phyloP scores from a whole-genome alignment of 1,140 invertebrate genomes.

The Oedothorax gibbosus region DNA sequence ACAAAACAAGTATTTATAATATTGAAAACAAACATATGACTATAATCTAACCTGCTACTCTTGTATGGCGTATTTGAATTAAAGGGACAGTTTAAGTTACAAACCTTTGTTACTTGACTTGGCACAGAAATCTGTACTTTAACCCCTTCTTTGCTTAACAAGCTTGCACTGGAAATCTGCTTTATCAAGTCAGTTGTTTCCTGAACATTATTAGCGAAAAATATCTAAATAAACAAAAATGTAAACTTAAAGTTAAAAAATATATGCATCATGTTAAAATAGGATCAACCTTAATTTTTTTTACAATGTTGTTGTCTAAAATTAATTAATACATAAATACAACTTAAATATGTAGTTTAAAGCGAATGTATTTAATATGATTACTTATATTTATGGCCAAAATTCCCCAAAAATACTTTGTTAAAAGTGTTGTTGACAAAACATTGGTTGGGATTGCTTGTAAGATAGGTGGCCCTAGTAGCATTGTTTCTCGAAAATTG shows the following conservation, averaged over 20 bases:
- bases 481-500: too few relatives aligned
- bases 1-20: not conserved
- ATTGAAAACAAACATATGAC: not conserved
- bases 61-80: not conserved
- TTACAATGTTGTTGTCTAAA: too few relatives aligned
- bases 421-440: too few relatives aligned
- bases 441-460: too few relatives aligned
- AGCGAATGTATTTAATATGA: too few relatives aligned
- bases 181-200: conserved; percentile 22
- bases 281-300: too few relatives aligned
- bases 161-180: not conserved
- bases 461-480: too few relatives aligned
- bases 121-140: not conserved
- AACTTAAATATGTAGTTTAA: too few relatives aligned
- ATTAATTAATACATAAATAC: too few relatives aligned
- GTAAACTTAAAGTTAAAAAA: not conserved
- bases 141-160: not conserved
- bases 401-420: too few relatives aligned
- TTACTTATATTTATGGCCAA: too few relatives aligned
- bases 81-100: not conserved
- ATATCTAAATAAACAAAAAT: conserved; percentile 23
- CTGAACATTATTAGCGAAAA: not conserved
- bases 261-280: too few relatives aligned
- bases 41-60: not conserved
- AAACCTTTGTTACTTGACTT: conserved; percentile 15